A percentile compares a stretch with the other conserved stretches of the same genome.
phyloP scores from a whole-genome alignment of 2,888 invertebrate species.

The Saturnia japonica region DNA sequence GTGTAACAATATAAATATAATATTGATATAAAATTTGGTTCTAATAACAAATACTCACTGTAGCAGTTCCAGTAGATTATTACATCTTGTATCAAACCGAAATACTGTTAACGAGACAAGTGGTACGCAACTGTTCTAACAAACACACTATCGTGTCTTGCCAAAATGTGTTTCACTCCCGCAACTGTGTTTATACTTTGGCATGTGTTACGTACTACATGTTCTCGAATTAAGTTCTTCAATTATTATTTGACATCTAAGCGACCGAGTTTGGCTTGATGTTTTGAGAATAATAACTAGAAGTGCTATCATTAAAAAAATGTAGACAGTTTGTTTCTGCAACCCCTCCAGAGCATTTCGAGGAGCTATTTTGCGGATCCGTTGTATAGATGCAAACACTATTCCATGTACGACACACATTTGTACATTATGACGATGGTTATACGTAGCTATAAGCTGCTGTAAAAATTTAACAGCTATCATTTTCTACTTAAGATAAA shows the following conservation, averaged over 20 bases:
- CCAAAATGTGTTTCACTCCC: conserved; percentile 42
- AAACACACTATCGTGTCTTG: conserved; percentile 44
- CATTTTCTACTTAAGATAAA: too few relatives aligned
- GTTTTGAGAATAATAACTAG: too few relatives aligned
- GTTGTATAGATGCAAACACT: too few relatives aligned
- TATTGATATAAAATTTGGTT: not conserved
- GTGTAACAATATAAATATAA: not conserved
- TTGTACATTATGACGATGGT: too few relatives aligned
- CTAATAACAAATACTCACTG: not conserved
- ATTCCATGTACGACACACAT: too few relatives aligned
- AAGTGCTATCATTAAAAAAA: too few relatives aligned
- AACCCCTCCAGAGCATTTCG: too few relatives aligned
- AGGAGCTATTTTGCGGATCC: too few relatives aligned
- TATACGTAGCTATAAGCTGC: too few relatives aligned
- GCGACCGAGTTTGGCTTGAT: too few relatives aligned
- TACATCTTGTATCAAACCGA: not conserved
- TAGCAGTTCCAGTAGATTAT: not conserved
- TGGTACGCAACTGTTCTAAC: conserved; percentile 44
- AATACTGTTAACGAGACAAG: conserved; percentile 31
- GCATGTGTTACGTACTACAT: not conserved
- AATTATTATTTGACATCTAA: not conserved
- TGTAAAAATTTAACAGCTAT: too few relatives aligned
- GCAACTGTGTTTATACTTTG: conserved; percentile 33
- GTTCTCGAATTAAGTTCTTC: conserved; percentile 12
- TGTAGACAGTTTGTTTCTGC: too few relatives aligned